Evolutionary conservation across 2,888 invertebrate genomes (phyloP).

Genomic region (Agonopterix subpropinquella): DNA sequence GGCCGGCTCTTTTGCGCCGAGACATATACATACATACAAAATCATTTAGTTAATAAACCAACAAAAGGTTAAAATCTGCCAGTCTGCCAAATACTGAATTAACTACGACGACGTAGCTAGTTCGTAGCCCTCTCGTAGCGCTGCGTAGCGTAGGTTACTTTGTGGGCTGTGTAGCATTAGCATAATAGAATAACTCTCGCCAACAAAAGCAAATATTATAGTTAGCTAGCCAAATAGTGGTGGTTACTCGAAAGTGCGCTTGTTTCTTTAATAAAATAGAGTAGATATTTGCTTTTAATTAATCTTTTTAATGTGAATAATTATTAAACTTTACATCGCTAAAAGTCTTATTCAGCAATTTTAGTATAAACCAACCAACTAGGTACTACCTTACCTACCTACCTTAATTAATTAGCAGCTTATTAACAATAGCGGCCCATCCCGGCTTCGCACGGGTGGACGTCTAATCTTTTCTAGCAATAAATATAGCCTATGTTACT

Average conservation of each 20-base stretch:
- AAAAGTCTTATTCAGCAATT: too few species aligned
- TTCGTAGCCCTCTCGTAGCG: neutral
- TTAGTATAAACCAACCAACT: too few species aligned
- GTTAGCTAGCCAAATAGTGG: conserved; percentile 40
- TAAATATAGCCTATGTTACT: too few species aligned
- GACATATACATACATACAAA: neutral
- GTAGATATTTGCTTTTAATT: neutral
- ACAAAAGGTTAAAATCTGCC: neutral
- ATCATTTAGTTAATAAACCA: neutral
- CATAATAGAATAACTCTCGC: conserved; percentile 28
- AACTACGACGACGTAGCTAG: neutral
- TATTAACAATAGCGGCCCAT: too few species aligned
- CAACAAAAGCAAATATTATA: conserved; percentile 42
- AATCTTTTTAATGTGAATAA: too few species aligned
- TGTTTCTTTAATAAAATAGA: neutral
- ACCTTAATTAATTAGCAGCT: too few species aligned
- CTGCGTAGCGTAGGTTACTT: conserved; percentile 11
- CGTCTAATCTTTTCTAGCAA: too few species aligned
- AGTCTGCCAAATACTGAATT: neutral
- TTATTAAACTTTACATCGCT: too few species aligned
- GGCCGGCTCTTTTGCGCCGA: too few species aligned
- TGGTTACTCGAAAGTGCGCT: neutral
- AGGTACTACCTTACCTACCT: too few species aligned
- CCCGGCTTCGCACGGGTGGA: too few species aligned
- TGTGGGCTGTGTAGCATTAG: conserved; percentile 3